A percentile compares a stretch with the other conserved stretches of the same genome.
phyloP scores from a whole-genome alignment of 2,888 invertebrate genomes.

The Schizotus pectinicornis region DNA sequence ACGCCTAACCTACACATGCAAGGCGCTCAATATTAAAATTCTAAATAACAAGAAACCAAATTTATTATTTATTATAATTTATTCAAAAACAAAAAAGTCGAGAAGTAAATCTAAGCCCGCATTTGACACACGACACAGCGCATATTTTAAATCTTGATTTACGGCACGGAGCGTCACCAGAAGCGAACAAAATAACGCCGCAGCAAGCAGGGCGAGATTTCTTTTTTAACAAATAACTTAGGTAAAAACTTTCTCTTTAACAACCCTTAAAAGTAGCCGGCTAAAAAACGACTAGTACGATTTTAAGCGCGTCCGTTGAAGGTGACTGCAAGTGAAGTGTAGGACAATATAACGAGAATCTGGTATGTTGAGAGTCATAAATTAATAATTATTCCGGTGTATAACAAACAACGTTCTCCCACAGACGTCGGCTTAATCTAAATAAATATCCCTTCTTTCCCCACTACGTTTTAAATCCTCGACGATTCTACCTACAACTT shows the following conservation, averaged over 20 bases:
- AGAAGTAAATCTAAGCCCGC: conserved; percentile 52
- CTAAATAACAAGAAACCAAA: conserved; percentile 34
- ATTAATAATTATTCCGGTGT: conserved; percentile 47
- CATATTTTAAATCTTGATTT: conserved; percentile 55
- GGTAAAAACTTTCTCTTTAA: not conserved
- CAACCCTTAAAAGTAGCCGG: not conserved
- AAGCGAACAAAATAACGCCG: not conserved
- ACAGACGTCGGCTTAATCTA: conserved; percentile 53
- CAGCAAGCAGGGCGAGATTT: not conserved
- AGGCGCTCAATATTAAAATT: not conserved
- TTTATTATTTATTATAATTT: conserved; percentile 53
- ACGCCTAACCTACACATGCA: not conserved
- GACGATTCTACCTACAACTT: conserved; percentile 50
- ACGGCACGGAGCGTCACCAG: conserved; percentile 37
- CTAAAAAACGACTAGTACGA: not conserved
- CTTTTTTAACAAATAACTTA: not conserved
- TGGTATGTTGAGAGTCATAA: conserved; percentile 34
- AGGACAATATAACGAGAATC: conserved; percentile 28
- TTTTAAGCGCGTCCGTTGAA: no score
- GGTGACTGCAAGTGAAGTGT: not conserved
- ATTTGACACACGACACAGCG: conserved; percentile 46
- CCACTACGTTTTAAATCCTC: conserved; percentile 48
- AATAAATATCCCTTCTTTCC: conserved; percentile 52
- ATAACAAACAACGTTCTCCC: conserved; percentile 44
- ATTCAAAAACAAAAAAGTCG: conserved; percentile 46